phyloP scores from a whole-genome alignment of 2,113 vertebrate species.

The Serilophus lunatus region DNA sequence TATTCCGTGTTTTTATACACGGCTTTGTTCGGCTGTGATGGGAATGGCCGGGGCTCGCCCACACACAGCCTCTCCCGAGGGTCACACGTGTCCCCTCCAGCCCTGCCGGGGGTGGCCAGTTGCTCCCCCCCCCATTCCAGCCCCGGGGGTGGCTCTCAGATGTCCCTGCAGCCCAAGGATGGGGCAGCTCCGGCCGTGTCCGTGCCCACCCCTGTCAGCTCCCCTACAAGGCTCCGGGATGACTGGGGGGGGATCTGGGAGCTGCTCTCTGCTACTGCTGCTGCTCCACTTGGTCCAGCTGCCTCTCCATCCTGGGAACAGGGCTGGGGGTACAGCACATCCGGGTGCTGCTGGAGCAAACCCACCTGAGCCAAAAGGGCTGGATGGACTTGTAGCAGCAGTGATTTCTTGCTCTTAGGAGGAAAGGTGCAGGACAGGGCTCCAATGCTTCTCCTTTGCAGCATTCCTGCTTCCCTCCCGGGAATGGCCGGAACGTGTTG shows the following conservation, averaged over 20 bases:
- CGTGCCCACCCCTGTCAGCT: background rate
- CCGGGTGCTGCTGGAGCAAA: background rate
- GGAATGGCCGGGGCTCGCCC: background rate
- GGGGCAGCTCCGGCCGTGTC: background rate
- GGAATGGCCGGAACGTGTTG: background rate
- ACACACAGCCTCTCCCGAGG: background rate
- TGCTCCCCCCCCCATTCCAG: background rate
- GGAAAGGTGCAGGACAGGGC: background rate
- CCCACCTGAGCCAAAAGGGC: background rate
- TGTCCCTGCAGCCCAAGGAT: background rate
- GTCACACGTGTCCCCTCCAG: background rate
- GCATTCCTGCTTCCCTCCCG: background rate
- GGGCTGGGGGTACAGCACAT: rapidly evolving
- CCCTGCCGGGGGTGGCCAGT: background rate
- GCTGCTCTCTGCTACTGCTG: background rate
- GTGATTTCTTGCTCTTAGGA: background rate
- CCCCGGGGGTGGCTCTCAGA: background rate
- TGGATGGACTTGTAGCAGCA: background rate
- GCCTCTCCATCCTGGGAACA: background rate
- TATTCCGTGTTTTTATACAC: background rate
- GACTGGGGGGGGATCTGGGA: background rate
- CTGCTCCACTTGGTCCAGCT: background rate
- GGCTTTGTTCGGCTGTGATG: background rate
- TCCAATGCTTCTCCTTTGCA: background rate
- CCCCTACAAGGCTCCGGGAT: background rate